Conservation (phyloP, 2,797 vertebrate genomes). For the Gallinago nigripennis region DNA sequence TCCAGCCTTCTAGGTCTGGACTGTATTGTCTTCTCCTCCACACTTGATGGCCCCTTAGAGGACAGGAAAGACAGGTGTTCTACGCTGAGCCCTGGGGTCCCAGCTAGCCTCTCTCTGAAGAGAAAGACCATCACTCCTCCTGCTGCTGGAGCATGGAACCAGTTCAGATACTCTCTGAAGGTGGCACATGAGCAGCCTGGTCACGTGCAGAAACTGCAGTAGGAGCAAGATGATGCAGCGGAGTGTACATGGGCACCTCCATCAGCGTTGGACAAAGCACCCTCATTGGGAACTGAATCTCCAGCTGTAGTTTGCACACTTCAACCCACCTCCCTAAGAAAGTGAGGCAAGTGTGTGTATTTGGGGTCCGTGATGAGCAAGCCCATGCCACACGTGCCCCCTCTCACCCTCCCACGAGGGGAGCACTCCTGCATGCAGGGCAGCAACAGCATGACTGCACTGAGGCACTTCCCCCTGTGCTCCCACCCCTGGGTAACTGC, state of each 20-base stretch:
- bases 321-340: neutral
- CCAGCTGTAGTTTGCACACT: neutral
- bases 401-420: too few relatives aligned
- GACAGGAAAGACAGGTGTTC: neutral
- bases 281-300: accelerated
- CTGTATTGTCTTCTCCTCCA: neutral
- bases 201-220: neutral
- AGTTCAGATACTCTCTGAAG: neutral
- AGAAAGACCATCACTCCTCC: neutral
- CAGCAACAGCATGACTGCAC: neutral
- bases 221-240: neutral
- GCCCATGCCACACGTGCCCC: accelerated
- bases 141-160: neutral
- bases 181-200: neutral
- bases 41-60: neutral
- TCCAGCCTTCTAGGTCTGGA: neutral
- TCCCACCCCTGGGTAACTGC: neutral
- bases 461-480: neutral
- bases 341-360: neutral
- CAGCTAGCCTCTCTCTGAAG: neutral
- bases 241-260: neutral
- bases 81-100: accelerated
- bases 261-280: accelerated
- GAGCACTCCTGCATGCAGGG: accelerated
- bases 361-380: neutral